phyloP scores from a whole-genome alignment of 2,113 vertebrate genomes.

The Periophthalmus modestus region DNA sequence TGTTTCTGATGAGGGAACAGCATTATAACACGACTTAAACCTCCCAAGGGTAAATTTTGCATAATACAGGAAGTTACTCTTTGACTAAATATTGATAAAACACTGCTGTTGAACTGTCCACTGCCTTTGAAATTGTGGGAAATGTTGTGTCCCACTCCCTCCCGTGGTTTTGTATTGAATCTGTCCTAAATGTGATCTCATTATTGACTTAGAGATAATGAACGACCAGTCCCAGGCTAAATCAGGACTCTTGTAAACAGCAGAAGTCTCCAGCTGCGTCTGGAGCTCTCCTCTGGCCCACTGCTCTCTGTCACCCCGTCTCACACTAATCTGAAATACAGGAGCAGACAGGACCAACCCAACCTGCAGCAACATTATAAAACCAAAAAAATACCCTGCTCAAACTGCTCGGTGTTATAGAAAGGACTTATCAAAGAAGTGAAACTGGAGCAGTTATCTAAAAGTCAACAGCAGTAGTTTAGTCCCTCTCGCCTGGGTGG shows the following conservation, averaged over 20 bases:
- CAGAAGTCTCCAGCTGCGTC: conserved; percentile 6
- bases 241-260: conserved; percentile 13
- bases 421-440: background rate
- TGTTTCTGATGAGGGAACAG: too few species aligned
- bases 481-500: background rate
- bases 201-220: background rate
- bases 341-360: background rate
- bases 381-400: background rate
- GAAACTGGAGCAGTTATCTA: background rate
- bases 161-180: background rate
- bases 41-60: too few species aligned
- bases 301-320: conserved; percentile 3
- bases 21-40: too few species aligned
- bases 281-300: conserved; percentile 1
- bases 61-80: too few species aligned
- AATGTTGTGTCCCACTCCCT: background rate
- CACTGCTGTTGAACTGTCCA: too few species aligned
- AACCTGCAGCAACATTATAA: background rate
- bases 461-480: background rate
- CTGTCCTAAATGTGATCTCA: background rate
- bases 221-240: background rate
- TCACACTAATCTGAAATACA: background rate
- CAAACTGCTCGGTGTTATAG: background rate
- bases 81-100: too few species aligned
- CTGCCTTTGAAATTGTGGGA: background rate